Base-by-base conservation (phyloP, 2,113 vertebrate species). In the Siniperca knerii region DNA sequence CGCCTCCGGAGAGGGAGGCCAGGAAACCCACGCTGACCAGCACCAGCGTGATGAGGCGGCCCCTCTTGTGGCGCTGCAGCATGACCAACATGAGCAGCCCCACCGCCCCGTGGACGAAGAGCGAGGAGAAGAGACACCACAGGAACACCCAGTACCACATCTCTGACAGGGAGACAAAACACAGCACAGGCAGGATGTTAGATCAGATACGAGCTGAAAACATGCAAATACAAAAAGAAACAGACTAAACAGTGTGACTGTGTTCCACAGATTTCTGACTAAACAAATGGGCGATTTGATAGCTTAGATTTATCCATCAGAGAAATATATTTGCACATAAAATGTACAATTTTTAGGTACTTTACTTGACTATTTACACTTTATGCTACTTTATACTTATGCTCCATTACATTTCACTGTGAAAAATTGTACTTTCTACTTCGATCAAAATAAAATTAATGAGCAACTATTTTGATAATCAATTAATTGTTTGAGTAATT, bases 111-210 rank as follows among this genome's bases (percentile, higher is more conserved):
- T 99, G 98, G 90, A 99, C 96, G 79, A 99, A 97, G 89, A 99
- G 97, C 71, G 98, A 99, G 78, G 98, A 99, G 97, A 99, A 99
- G 90, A 99, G 97, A 89, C 97, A 97, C 98, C 98, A 99, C 77
- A 99, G 98, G 96, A 99, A 99, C 92, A 99, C 96, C 98, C 98
- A 99, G 96, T 99, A 99, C 98, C 98, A 99, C 98, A 99, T 99
- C 95, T 99, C 98, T 99, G 97, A 82, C 93, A 87, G 89, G 73
- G 91, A 85, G 20, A 91, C 1, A 91, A 87, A 86, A 61, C 79
- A 6, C 81, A 79, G 3, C 18, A 54, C 55, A 67, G 37, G 21
- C n/a, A 46, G 52, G 21, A 61, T 0, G 11, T 12, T 7, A 4
- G 9, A 42, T 80, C 57, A 71, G 37, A 79, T 1, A 82, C 70